A percentile compares a stretch with the other conserved stretches of the same genome.
phyloP scores from a whole-genome alignment of 2,888 invertebrate genomes.

The Sminthurinus aureus region DNA sequence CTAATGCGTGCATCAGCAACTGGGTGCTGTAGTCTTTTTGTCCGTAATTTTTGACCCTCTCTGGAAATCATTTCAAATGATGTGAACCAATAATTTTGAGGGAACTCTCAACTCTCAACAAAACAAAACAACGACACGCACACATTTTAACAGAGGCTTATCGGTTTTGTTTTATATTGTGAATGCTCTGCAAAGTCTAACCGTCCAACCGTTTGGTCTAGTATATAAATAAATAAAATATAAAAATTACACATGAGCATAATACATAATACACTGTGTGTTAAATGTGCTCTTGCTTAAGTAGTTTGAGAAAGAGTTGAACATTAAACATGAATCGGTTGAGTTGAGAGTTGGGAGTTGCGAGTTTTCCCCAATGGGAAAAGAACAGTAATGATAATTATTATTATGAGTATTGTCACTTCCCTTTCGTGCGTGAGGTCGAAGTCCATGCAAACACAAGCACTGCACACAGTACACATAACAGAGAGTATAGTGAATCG shows the following conservation, averaged over 20 bases:
- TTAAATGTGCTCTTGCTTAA: neutral
- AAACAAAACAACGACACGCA: conserved; percentile 2
- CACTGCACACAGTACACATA: no score
- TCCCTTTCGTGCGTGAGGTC: conserved; percentile 52
- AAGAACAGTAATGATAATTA: conserved; percentile 47
- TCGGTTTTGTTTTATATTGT: neutral
- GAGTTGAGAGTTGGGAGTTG: no score
- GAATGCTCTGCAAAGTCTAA: no score
- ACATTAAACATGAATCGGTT: no score
- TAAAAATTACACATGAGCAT: no score
- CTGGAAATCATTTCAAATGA: conserved; percentile 33
- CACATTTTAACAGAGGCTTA: conserved; percentile 4
- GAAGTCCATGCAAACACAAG: neutral
- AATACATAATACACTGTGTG: neutral
- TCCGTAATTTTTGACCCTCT: conserved; percentile 32
- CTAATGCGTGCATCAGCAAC: neutral
- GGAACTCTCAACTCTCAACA: conserved; percentile 3
- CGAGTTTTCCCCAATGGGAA: conserved; percentile 28
- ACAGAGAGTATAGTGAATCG: no score
- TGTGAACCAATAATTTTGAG: conserved; percentile 41
- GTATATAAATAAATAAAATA: no score
- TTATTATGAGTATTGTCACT: conserved; percentile 53
- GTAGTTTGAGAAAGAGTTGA: neutral
- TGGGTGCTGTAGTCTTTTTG: neutral
- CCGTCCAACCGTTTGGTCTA: no score